phyloP scores from a whole-genome alignment of 2,797 vertebrate species.

The Hippoglossus hippoglossus region DNA sequence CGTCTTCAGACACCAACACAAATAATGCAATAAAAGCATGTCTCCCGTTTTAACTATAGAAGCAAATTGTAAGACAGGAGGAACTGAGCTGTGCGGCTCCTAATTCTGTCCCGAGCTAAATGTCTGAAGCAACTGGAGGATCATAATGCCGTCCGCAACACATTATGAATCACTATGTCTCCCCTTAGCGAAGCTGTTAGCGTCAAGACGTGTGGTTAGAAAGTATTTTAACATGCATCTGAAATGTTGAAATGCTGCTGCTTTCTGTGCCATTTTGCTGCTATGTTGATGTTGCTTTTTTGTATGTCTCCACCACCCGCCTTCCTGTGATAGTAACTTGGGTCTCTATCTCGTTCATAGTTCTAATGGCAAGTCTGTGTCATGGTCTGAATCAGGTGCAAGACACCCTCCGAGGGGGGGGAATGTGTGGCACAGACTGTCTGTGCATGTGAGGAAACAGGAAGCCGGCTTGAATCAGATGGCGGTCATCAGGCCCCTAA shows the following conservation, averaged over 20 bases:
- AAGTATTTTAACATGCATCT: conserved; percentile 74
- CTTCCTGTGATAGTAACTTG: conserved; percentile 85
- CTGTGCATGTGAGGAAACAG: conserved; percentile 98
- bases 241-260: conserved; percentile 79
- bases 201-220: conserved; percentile 46
- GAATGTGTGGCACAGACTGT: conserved; percentile 99
- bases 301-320: conserved; percentile 63
- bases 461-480: conserved; percentile 98
- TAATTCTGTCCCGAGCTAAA: conserved; percentile 35
- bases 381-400: conserved; percentile 99
- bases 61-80: conserved; percentile 9
- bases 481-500: conserved; percentile 99
- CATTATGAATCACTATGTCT: conserved; percentile 80
- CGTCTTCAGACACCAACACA: conserved; percentile 40
- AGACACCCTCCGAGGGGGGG: conserved; percentile 95
- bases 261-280: conserved; percentile 70
- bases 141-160: conserved; percentile 81
- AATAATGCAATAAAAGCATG: conserved; percentile 67
- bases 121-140: conserved; percentile 58
- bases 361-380: conserved; percentile 99
- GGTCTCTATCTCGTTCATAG: conserved; percentile 98
- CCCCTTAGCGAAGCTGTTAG: conserved; percentile 48
- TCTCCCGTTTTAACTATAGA: conserved; percentile 44
- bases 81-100: conserved; percentile 54
- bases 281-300: conserved; percentile 53